Base-by-base conservation (phyloP, 1,140 invertebrate species). In the Chymomyza costata region DNA sequence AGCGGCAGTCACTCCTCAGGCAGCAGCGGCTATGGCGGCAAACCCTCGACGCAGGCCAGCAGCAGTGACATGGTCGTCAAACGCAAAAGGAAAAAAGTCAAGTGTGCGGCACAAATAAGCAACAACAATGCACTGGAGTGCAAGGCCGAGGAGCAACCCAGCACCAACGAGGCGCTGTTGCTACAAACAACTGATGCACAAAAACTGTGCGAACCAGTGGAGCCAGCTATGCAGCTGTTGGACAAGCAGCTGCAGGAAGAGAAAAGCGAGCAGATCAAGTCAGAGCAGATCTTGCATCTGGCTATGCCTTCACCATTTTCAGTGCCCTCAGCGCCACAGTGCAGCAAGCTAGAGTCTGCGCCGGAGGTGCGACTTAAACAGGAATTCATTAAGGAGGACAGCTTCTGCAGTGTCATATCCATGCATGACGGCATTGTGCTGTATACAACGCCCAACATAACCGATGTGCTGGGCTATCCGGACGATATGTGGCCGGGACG, bases 401-500 rank as follows among this genome's bases (percentile, higher is more conserved):
- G 91, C 54, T 94, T 95, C 86, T 91, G 90, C 47, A 91, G 92
- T 55, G 90, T 94, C 0, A 91, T 96, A 53, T 95, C 93, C 1
- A 92, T 95, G 90, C 88, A 91, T 25, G 92, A 95, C 64, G 94
- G 94, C 11, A 87, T 93, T 1, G 92, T 96, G 0, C 86, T 95
- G 48, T 93, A 92, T 64, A 92, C 92, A 17, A 93, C 94, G 2
- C 82, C 91, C 6, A 90, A 89, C 18, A 87, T 95, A 19, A 90
- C 90, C 0, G 86, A 89, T 2, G 87, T 91, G n/a, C 86, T 96
- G 15, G 93, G 93, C 10, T 95, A 92, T 78, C 91, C 93, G 0
- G 91, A 92, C 61, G 93, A 95, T 47, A 93, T 93, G 88, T 94
- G 93, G 92, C 86, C 93, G n/a, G 94, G 93, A 3, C 87, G 92